These are phyloP conservation scores for Protobothrops flavoviridis DNA, from an alignment of 2,113 vertebrate species.

Conservation along the genomic window DNA sequence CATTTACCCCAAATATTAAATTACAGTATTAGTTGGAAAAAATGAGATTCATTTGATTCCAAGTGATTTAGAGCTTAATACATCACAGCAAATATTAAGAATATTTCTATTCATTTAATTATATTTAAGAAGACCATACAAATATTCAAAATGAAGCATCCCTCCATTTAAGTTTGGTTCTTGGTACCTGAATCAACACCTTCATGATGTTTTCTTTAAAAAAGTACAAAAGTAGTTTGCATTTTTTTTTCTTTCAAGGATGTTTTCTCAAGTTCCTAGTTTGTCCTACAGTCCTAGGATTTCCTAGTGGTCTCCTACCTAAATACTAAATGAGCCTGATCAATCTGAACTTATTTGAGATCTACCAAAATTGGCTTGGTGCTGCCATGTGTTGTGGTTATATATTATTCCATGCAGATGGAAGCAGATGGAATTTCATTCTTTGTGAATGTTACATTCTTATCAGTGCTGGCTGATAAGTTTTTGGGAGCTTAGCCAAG, in stretches of 20 bases:
- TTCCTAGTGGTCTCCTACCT: background rate
- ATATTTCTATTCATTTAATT: background rate
- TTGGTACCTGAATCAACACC: background rate
- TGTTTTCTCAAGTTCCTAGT: background rate
- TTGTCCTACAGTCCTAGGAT: background rate
- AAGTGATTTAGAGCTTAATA: background rate
- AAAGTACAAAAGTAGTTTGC: background rate
- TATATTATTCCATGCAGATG: background rate
- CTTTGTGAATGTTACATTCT: background rate
- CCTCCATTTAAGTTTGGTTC: background rate
- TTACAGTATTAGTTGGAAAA: background rate
- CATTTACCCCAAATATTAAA: conserved; percentile 14
- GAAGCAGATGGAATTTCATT: background rate
- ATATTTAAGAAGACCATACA: background rate
- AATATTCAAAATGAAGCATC: background rate
- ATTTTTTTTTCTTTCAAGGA: background rate
- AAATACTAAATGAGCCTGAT: background rate
- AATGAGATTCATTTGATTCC: background rate
- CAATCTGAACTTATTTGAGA: background rate
- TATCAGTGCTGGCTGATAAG: background rate
- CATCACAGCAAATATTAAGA: background rate
- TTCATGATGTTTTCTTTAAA: background rate
- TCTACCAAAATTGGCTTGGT: background rate
- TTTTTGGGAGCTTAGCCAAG: background rate
- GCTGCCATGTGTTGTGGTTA: background rate